Evolutionary conservation across 2,888 invertebrate genomes (phyloP).

Genomic region (Steinernema hermaphroditum): DNA sequence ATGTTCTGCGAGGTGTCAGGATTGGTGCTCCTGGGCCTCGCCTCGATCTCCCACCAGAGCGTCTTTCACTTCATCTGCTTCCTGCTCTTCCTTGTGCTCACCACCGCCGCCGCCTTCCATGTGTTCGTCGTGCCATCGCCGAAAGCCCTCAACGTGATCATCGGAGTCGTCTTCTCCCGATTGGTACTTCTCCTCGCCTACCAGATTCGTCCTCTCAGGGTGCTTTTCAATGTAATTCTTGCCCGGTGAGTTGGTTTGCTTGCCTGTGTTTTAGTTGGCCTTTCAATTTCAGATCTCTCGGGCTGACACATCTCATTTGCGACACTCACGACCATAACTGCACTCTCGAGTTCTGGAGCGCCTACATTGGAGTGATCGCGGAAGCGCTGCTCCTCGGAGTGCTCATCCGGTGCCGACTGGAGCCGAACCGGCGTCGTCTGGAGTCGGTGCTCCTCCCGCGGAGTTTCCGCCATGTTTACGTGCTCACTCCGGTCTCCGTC

Average conservation of each 20-base stretch:
- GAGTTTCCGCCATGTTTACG: slow-evolving; percentile 20
- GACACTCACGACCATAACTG: background rate
- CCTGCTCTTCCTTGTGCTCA: slow-evolving; percentile 7
- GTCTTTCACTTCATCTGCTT: slow-evolving; percentile 27
- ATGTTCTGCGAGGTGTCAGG: slow-evolving; percentile 17
- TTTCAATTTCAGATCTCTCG: slow-evolving; percentile 8
- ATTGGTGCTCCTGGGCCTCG: slow-evolving; percentile 13
- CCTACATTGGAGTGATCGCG: slow-evolving; percentile 11
- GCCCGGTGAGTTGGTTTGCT: background rate
- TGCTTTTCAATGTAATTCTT: background rate
- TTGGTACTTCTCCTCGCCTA: background rate
- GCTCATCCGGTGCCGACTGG: slow-evolving; percentile 15
- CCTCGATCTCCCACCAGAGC: slow-evolving; percentile 25
- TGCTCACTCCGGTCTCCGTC: slow-evolving; percentile 7
- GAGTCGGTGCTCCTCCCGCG: slow-evolving; percentile 24
- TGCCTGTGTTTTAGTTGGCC: background rate
- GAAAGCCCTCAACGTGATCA: background rate
- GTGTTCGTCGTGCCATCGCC: background rate
- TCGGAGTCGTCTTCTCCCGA: background rate
- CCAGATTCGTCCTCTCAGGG: background rate
- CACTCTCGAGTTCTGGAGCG: background rate
- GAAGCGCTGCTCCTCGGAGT: slow-evolving; percentile 7
- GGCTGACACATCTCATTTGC: background rate
- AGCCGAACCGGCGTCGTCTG: background rate
- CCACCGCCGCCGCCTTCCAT: slow-evolving; percentile 13